These are phyloP conservation scores for Meteorus sp. DNA, from an alignment of 1,140 invertebrate species.

Conservation along the genomic window DNA sequence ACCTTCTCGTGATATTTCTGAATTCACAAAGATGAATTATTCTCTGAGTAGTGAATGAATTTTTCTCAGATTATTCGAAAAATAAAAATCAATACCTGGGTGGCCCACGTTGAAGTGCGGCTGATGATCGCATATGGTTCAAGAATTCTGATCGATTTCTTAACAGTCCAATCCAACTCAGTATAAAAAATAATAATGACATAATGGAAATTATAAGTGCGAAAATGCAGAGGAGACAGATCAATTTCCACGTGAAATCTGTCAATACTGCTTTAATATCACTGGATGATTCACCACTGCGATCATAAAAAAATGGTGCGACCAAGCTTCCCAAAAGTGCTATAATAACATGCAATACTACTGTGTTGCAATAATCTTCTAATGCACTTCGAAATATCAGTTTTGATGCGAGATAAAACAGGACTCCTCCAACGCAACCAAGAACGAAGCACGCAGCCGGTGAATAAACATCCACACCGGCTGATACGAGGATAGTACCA, in stretches of 20 bases:
- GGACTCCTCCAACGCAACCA: constrained; percentile 30
- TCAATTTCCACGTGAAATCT: constrained; percentile 37
- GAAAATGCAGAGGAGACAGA: constrained; percentile 33
- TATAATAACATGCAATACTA: constrained; percentile 34
- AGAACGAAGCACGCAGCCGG: constrained; percentile 29
- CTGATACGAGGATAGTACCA: constrained; percentile 35
- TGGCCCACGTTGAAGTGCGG: constrained; percentile 18
- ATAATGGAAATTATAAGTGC: constrained; percentile 24
- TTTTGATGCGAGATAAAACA: constrained; percentile 34
- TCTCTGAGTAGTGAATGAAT: not conserved
- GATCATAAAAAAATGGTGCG: constrained; percentile 26
- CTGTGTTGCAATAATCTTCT: constrained; percentile 43
- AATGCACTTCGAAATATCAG: constrained; percentile 35
- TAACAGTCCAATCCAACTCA: constrained; percentile 30
- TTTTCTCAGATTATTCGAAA: not conserved
- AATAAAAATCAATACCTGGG: constrained; percentile 17
- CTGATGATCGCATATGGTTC: constrained; percentile 35
- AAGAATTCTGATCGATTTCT: constrained; percentile 38
- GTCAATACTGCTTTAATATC: constrained; percentile 15
- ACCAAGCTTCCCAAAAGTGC: constrained; percentile 33
- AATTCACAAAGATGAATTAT: not conserved
- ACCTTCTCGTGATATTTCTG: constrained; percentile 7
- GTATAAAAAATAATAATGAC: constrained; percentile 23
- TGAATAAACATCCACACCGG: constrained; percentile 34
- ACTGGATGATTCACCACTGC: not conserved